phyloP scores from a whole-genome alignment of 2,113 vertebrate species.

The Nasalis larvatus region DNA sequence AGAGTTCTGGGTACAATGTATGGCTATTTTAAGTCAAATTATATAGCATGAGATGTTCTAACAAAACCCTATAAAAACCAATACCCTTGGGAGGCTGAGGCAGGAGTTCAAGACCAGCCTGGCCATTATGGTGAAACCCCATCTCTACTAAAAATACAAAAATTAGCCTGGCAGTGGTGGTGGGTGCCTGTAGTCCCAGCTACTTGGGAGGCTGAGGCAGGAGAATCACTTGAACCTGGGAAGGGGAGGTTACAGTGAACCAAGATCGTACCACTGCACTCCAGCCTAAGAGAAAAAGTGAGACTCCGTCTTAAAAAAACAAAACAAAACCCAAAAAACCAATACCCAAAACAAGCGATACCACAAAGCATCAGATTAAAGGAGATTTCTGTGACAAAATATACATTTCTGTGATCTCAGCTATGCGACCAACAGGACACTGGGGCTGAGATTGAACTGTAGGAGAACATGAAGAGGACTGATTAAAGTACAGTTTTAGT shows the following conservation, averaged over 20 bases:
- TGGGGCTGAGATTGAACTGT: neutral
- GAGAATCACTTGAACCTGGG: no score
- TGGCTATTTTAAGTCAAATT: constrained; percentile 29
- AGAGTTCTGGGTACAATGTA: neutral
- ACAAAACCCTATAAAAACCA: neutral
- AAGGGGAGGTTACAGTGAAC: no score
- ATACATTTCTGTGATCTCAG: neutral
- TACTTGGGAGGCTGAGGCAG: no score
- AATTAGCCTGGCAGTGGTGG: no score
- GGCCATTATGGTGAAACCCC: no score
- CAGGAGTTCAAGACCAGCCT: no score
- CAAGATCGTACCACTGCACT: no score
- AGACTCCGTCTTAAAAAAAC: no score
- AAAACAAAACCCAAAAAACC: neutral
- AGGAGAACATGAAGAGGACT: neutral
- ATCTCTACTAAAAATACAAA: no score
- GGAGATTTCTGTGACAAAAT: neutral
- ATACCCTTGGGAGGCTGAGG: neutral
- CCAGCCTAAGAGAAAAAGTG: no score
- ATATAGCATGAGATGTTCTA: neutral
- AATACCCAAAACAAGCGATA: neutral
- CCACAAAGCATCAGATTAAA: neutral
- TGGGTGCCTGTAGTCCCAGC: no score
- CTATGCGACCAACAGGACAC: neutral
- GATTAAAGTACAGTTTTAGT: neutral